phyloP scores from a whole-genome alignment of 2,888 invertebrate genomes.

The Julus scanicus region DNA sequence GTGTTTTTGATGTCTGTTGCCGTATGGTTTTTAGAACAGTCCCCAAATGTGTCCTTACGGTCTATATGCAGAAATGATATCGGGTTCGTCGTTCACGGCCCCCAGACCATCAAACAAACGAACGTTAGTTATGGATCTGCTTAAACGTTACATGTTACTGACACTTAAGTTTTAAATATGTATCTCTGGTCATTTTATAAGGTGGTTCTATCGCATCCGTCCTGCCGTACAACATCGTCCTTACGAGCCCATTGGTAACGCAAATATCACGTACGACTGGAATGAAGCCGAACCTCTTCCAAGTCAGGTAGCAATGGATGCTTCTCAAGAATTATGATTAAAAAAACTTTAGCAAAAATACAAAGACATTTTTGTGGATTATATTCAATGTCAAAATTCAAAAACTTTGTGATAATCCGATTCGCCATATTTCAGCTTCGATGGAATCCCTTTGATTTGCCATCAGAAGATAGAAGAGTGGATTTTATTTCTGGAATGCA shows the following conservation, averaged over 20 bases:
- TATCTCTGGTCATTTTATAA: slow-evolving; percentile 60
- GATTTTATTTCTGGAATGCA: slow-evolving; percentile 92
- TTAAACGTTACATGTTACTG: slow-evolving; percentile 59
- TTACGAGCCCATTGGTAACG: slow-evolving; percentile 72
- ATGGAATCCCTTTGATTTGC: slow-evolving; percentile 94
- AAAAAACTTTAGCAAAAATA: background rate
- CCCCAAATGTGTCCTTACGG: slow-evolving; percentile 95
- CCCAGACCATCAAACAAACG: slow-evolving; percentile 68
- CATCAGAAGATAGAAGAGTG: slow-evolving; percentile 70
- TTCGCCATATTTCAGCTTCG: slow-evolving; percentile 74
- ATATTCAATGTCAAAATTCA: no score
- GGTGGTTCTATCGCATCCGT: slow-evolving; percentile 93
- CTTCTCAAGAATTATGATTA: no score
- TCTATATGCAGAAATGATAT: slow-evolving; percentile 95
- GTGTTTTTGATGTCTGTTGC: background rate
- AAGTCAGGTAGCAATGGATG: slow-evolving; percentile 79
- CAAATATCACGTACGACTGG: slow-evolving; percentile 80
- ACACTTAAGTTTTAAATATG: background rate
- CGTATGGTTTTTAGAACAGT: slow-evolving; percentile 74
- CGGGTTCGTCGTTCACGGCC: slow-evolving; percentile 92
- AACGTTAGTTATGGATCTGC: slow-evolving; percentile 63
- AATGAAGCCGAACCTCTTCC: slow-evolving; percentile 85
- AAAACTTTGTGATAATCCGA: no score
- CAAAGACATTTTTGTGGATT: no score
- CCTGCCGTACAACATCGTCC: slow-evolving; percentile 89